Evolutionary conservation across 2,113 vertebrate genomes (phyloP).

Genomic region (Eira barbara): DNA sequence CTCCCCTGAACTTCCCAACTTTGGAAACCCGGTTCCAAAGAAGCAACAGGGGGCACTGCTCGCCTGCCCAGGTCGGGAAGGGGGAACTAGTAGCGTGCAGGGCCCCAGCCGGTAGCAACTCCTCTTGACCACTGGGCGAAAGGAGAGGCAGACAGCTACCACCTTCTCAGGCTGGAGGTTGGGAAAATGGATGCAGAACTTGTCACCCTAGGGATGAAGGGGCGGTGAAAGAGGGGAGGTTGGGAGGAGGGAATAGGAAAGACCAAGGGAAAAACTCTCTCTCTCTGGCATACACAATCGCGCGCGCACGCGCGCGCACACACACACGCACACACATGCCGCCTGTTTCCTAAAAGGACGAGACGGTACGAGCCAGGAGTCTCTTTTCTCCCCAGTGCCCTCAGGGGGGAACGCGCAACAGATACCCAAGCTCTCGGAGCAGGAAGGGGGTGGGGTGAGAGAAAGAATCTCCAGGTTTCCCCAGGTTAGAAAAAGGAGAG

Average conservation of each 20-base stretch:
- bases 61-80: background rate
- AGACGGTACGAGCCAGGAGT: background rate
- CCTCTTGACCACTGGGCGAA: background rate
- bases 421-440: background rate
- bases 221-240: rapidly evolving
- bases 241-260: background rate
- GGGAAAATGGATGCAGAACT: conserved; percentile 47
- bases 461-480: background rate
- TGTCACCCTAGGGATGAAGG: background rate
- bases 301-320: background rate
- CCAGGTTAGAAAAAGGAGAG: background rate
- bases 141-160: background rate
- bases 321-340: background rate
- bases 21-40: conserved; percentile 29
- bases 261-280: background rate
- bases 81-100: background rate
- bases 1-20: conserved; percentile 60
- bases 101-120: background rate
- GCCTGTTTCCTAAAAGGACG: background rate
- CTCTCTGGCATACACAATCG: background rate
- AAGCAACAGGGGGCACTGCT: conserved; percentile 37
- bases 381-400: background rate
- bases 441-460: background rate
- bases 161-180: background rate
- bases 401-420: conserved; percentile 11